phyloP scores from a whole-genome alignment of 2,113 vertebrate genomes.

The Diphyllodes magnificus region DNA sequence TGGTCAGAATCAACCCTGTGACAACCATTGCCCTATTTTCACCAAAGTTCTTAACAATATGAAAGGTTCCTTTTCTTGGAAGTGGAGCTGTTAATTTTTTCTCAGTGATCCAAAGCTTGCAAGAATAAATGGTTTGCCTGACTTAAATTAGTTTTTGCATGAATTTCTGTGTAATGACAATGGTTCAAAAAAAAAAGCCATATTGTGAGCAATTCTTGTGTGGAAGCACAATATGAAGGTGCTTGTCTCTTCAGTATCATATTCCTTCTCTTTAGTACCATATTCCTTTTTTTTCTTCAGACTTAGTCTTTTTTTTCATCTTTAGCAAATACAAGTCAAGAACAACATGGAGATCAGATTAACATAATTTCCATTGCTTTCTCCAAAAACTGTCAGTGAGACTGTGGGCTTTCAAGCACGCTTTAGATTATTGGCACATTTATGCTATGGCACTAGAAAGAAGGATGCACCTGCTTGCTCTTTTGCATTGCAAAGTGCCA shows the following conservation, averaged over 20 bases:
- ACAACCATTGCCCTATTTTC: background rate
- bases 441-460: background rate
- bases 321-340: background rate
- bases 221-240: background rate
- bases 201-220: background rate
- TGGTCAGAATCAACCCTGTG: background rate
- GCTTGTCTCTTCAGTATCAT: background rate
- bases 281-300: background rate
- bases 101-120: background rate
- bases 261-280: background rate
- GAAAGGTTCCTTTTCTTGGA: background rate
- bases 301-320: background rate
- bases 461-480: background rate
- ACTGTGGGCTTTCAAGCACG: background rate
- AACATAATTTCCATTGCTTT: constrained; percentile 12
- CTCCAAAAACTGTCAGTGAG: constrained; percentile 7
- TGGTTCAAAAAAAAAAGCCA: background rate
- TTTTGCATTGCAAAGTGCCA: background rate
- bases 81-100: background rate
- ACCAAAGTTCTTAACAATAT: background rate
- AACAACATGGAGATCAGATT: constrained; percentile 19
- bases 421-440: background rate
- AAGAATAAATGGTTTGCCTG: background rate
- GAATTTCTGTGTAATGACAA: background rate
- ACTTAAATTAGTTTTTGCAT: background rate